These are phyloP conservation scores for Clistopyga incitator DNA, from an alignment of 2,888 invertebrate genomes.

Conservation along the genomic window DNA sequence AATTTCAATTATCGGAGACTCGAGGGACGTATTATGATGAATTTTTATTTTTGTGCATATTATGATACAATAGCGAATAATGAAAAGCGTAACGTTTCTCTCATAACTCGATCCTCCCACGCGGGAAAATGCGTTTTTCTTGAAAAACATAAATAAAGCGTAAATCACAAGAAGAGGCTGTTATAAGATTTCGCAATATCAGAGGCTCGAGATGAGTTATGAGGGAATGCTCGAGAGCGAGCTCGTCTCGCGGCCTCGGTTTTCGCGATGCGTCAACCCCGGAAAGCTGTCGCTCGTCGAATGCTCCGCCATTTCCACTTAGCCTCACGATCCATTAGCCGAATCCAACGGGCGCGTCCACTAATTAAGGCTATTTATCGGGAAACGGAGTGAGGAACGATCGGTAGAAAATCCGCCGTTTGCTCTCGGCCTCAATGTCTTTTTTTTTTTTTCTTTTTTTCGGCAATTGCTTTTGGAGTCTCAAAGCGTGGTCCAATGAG, in stretches of 20 bases:
- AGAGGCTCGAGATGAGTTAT: constrained; percentile 52
- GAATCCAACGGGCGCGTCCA: constrained; percentile 78
- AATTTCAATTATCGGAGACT: no score
- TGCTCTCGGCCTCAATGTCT: background rate
- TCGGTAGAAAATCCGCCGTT: constrained; percentile 50
- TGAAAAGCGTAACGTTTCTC: background rate
- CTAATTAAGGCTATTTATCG: constrained; percentile 82
- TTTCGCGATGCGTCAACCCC: background rate
- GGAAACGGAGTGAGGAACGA: constrained; percentile 71
- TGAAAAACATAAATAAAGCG: constrained; percentile 54
- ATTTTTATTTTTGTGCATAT: background rate
- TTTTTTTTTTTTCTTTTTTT: constrained; percentile 37
- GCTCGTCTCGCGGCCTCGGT: background rate
- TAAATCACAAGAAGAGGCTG: constrained; percentile 50
- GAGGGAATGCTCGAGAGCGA: constrained; percentile 4
- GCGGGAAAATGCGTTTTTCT: constrained; percentile 27
- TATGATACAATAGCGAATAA: background rate
- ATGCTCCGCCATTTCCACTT: constrained; percentile 58
- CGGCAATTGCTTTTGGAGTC: constrained; percentile 59
- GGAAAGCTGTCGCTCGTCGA: constrained; percentile 16
- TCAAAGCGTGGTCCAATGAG: constrained; percentile 44
- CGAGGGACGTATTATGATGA: background rate
- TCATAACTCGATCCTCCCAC: background rate
- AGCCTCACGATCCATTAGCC: constrained; percentile 80
- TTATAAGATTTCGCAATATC: constrained; percentile 39